Evolutionary conservation across 2,888 invertebrate species (phyloP).

Genomic region (Adelphocoris suturalis): DNA sequence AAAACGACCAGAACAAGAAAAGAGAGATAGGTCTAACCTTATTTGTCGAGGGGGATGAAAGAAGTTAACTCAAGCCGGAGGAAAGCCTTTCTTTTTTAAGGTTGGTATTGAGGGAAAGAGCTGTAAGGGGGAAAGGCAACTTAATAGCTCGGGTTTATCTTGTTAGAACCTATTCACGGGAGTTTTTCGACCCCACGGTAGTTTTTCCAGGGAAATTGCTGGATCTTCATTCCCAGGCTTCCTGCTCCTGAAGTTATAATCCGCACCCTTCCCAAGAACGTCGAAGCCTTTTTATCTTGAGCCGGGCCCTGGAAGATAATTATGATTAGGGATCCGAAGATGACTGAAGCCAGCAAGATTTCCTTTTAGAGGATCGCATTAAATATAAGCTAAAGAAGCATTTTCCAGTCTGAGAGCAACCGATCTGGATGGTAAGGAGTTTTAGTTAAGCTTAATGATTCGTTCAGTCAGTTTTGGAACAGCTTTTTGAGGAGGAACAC

Average conservation of each 20-base stretch:
- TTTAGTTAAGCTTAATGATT: conserved; percentile 32
- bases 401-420: not conserved
- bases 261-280: not conserved
- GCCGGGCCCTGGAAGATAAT: not conserved
- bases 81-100: conserved; percentile 46
- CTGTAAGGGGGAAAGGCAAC: conserved; percentile 42
- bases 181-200: conserved; percentile 46
- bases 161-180: conserved; percentile 63
- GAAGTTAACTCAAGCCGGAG: conserved; percentile 64
- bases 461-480: not conserved
- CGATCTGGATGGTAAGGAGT: not conserved
- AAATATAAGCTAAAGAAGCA: conserved; percentile 14
- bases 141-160: conserved; percentile 65
- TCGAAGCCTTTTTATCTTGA: not conserved
- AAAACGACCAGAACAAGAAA: conserved; percentile 60
- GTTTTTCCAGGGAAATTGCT: conserved; percentile 32
- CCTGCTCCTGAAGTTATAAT: not conserved
- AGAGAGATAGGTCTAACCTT: conserved; percentile 69
- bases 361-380: conserved; percentile 32
- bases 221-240: conserved; percentile 17
- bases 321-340: conserved; percentile 39
- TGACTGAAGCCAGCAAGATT: conserved; percentile 36
- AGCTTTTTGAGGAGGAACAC: not conserved
- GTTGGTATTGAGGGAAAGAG: conserved; percentile 66
- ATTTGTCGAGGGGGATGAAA: conserved; percentile 68